Conservation (phyloP, 2,888 invertebrate species). For the Epirrhoe alternata region DNA sequence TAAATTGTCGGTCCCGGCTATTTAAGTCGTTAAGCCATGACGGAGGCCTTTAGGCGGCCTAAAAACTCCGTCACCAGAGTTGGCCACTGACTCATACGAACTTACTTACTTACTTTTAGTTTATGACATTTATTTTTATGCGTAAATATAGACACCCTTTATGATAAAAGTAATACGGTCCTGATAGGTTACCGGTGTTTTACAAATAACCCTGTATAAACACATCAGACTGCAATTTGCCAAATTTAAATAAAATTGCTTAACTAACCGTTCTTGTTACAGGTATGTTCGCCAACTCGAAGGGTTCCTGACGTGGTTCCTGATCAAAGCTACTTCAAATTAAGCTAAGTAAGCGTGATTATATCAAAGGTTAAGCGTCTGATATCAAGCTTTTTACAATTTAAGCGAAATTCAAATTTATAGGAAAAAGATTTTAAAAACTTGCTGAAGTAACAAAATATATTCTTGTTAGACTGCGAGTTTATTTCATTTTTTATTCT, state of each 20-base stretch:
- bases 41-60: too few relatives aligned
- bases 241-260: slow-evolving; percentile 19
- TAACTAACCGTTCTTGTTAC: slow-evolving; percentile 25
- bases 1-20: too few relatives aligned
- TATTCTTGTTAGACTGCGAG: background rate
- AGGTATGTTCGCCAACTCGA: slow-evolving; percentile 18
- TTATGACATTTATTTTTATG: too few relatives aligned
- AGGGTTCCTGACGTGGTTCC: slow-evolving; percentile 22
- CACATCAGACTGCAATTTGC: too few relatives aligned
- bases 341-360: slow-evolving; percentile 29
- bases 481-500: background rate
- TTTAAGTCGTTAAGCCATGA: too few relatives aligned
- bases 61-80: too few relatives aligned
- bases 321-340: slow-evolving; percentile 28
- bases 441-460: background rate
- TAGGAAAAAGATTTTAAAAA: background rate
- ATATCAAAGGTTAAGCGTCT: slow-evolving; percentile 22
- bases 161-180: too few relatives aligned
- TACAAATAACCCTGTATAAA: too few relatives aligned
- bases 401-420: background rate
- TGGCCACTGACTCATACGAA: too few relatives aligned
- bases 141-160: too few relatives aligned
- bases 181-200: too few relatives aligned
- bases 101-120: too few relatives aligned
- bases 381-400: slow-evolving; percentile 16